A percentile compares a stretch with the other conserved stretches of the same genome.
Conservation (phyloP, 2,888 invertebrate genomes). For the Abrostola tripartita region DNA sequence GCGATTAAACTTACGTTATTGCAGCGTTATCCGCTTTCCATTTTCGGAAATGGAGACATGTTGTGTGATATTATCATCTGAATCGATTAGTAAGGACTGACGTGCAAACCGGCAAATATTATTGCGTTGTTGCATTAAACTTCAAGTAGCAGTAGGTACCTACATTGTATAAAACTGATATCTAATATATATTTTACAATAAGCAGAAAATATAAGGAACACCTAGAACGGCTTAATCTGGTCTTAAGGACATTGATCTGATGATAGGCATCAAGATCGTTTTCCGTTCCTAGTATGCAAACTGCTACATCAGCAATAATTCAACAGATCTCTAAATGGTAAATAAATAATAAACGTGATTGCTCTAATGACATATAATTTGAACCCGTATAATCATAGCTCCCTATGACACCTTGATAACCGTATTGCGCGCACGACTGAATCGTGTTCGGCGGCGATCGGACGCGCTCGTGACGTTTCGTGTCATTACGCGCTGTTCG, state of each 20-base stretch:
- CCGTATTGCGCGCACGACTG: constrained; percentile 52
- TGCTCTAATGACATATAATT: constrained; percentile 13
- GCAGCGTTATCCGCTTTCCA: constrained; percentile 13
- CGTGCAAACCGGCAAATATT: neutral
- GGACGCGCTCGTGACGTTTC: constrained; percentile 61
- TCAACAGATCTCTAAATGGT: neutral
- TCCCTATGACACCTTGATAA: constrained; percentile 45
- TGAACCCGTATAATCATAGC: constrained; percentile 35
- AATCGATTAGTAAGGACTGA: neutral
- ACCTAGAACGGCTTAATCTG: no score
- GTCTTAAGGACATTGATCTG: no score
- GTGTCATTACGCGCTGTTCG: constrained; percentile 62
- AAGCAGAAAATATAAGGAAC: neutral
- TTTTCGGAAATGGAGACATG: neutral
- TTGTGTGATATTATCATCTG: neutral
- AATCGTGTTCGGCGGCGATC: constrained; percentile 57
- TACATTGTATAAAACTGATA: constrained; percentile 14
- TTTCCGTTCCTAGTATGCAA: no score
- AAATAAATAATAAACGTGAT: neutral
- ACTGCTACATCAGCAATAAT: neutral
- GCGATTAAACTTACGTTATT: constrained; percentile 11
- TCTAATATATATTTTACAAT: constrained; percentile 10
- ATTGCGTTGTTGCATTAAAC: neutral
- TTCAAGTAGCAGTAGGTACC: constrained; percentile 13
- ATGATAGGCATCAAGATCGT: no score